These are phyloP conservation scores for Misgurnus anguillicaudatus DNA, from an alignment of 2,113 vertebrate genomes.

Conservation along the genomic window DNA sequence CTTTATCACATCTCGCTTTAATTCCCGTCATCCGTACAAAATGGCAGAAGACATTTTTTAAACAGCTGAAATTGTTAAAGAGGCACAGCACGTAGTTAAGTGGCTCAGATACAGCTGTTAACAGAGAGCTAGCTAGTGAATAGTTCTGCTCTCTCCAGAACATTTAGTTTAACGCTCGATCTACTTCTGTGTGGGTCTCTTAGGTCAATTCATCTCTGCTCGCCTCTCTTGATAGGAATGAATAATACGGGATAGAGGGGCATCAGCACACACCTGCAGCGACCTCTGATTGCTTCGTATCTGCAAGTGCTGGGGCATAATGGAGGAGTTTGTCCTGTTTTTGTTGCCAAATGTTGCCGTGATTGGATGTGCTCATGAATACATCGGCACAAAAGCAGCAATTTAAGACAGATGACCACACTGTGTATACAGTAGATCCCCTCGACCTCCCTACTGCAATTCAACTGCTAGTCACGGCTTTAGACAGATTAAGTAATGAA, in stretches of 20 bases:
- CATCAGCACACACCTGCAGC: conserved; percentile 66
- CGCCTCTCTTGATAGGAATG: conserved; percentile 68
- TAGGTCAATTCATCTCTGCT: conserved; percentile 77
- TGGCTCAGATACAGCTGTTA: conserved; percentile 45
- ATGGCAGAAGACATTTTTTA: conserved; percentile 25
- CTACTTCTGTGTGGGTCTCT: conserved; percentile 62
- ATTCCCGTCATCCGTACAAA: conserved; percentile 23
- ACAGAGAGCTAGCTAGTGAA: conserved; percentile 52
- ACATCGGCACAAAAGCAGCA: conserved; percentile 13
- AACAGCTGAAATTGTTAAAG: conserved; percentile 12
- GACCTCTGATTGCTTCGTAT: conserved; percentile 71
- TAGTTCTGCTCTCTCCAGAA: conserved; percentile 70
- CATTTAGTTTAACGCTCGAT: conserved; percentile 70
- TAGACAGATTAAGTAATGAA: neutral
- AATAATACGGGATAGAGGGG: conserved; percentile 71
- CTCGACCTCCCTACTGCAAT: neutral
- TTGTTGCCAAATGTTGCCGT: conserved; percentile 4
- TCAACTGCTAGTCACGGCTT: conserved; percentile 2
- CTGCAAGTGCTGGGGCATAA: conserved; percentile 68
- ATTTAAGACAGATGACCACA: conserved; percentile 23
- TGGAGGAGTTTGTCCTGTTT: conserved; percentile 1
- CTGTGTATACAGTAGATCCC: conserved; percentile 11
- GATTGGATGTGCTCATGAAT: conserved; percentile 16
- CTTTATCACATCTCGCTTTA: conserved; percentile 32
- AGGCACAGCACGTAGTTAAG: conserved; percentile 39